These are phyloP conservation scores for Pollenia griseotomentosa DNA, from an alignment of 2,888 invertebrate genomes.

Conservation along the genomic window DNA sequence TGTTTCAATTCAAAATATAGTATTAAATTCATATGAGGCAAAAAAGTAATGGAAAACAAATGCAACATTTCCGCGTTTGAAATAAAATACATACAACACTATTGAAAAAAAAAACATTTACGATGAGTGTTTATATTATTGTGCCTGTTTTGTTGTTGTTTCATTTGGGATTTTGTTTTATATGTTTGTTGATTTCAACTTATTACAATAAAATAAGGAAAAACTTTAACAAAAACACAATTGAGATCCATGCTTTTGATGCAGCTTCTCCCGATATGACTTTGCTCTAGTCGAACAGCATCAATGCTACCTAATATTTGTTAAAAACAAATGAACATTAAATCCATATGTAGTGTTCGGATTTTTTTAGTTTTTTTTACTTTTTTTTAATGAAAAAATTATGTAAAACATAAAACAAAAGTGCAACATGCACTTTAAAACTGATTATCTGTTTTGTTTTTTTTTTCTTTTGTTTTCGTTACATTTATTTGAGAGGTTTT, in stretches of 20 bases:
- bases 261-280: slow-evolving; percentile 17
- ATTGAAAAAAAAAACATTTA: background rate
- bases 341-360: slow-evolving; percentile 35
- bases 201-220: slow-evolving; percentile 45
- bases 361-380: background rate
- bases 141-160: slow-evolving; percentile 23
- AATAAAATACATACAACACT: slow-evolving; percentile 36
- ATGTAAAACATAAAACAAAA: slow-evolving; percentile 32
- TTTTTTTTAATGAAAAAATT: slow-evolving; percentile 10
- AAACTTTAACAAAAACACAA: slow-evolving; percentile 34
- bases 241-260: slow-evolving; percentile 43
- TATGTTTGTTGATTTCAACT: slow-evolving; percentile 26
- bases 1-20: background rate
- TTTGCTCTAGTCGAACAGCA: background rate
- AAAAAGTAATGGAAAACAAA: slow-evolving; percentile 18
- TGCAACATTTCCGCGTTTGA: slow-evolving; percentile 67
- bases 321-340: slow-evolving; percentile 18
- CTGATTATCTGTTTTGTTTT: slow-evolving; percentile 35
- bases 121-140: slow-evolving; percentile 27
- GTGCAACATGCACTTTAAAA: slow-evolving; percentile 50
- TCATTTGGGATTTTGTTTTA: slow-evolving; percentile 39
- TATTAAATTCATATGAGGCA: slow-evolving; percentile 7
- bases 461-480: background rate
- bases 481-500: slow-evolving; percentile 26
- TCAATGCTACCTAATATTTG: background rate